Conservation (phyloP, 2,113 vertebrate genomes). For the Fulmarus glacialis region DNA sequence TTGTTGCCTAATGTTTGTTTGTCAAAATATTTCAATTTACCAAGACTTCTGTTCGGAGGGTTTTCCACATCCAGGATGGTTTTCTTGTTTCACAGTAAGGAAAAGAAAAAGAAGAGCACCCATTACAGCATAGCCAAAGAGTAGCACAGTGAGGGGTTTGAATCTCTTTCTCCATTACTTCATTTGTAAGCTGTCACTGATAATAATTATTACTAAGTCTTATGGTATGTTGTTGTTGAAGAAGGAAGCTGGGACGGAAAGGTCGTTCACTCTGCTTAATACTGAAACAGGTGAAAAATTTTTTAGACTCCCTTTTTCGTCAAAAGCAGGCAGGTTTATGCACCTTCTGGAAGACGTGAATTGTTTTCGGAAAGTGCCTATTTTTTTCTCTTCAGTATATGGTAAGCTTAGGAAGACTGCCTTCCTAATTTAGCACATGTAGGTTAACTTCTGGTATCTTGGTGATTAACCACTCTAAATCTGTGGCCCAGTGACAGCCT, state of each 20-base stretch:
- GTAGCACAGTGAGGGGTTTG: not conserved
- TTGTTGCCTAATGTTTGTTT: not conserved
- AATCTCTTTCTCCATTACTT: not conserved
- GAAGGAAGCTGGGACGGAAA: not conserved
- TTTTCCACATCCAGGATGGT: not conserved
- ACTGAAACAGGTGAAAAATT: not conserved
- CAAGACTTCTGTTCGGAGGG: not conserved
- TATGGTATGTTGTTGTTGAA: not conserved
- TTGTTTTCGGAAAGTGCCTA: not conserved
- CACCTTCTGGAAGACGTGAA: not conserved
- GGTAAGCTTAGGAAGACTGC: not conserved
- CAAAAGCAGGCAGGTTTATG: not conserved
- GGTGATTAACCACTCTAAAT: not conserved
- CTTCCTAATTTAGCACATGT: not conserved
- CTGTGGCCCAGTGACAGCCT: not conserved
- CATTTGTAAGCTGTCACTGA: not conserved
- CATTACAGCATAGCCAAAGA: not conserved
- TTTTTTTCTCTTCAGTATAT: not conserved
- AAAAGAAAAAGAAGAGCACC: not conserved
- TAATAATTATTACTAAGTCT: not conserved
- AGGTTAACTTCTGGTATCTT: not conserved
- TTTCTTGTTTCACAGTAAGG: not conserved
- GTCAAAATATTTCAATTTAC: not conserved
- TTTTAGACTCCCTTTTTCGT: not conserved
- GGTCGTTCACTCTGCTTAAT: not conserved